These are phyloP conservation scores for Genyomyrus donnyi DNA, from an alignment of 2,113 vertebrate species.

Conservation along the genomic window DNA sequence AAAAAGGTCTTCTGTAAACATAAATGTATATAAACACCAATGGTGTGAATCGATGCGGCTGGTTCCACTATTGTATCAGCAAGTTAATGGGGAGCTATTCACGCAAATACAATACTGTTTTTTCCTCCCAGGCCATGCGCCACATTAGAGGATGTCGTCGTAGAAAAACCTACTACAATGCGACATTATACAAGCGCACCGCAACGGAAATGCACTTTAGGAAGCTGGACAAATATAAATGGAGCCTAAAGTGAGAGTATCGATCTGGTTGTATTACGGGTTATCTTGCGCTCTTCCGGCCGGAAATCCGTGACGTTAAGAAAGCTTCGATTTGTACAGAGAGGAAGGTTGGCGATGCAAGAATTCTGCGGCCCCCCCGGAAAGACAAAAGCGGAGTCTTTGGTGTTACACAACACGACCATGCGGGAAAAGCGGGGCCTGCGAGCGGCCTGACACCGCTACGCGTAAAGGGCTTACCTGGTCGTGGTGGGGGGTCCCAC, in stretches of 20 bases:
- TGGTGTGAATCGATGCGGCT: background rate
- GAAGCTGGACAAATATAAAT: background rate
- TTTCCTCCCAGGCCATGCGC: background rate
- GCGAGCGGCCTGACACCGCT: background rate
- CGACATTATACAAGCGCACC: background rate
- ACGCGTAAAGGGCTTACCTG: constrained; percentile 64
- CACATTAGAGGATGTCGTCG: background rate
- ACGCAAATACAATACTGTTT: background rate
- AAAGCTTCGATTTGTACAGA: constrained; percentile 29
- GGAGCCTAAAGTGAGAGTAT: background rate
- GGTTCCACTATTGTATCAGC: background rate
- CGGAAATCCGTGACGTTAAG: constrained; percentile 25
- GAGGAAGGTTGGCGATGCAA: constrained; percentile 6
- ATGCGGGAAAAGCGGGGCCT: background rate
- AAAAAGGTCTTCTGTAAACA: background rate
- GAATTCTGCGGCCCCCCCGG: constrained; percentile 16
- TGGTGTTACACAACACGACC: constrained; percentile 25
- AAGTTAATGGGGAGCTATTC: background rate
- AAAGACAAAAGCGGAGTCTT: constrained; percentile 19
- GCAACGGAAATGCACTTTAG: background rate
- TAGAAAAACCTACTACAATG: background rate
- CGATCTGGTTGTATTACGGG: constrained; percentile 37
- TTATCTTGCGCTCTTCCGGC: constrained; percentile 13
- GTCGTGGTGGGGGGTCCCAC: constrained; percentile 85
- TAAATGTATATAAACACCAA: background rate